phyloP scores from a whole-genome alignment of 1,140 invertebrate genomes.

The Tenebrio molitor region DNA sequence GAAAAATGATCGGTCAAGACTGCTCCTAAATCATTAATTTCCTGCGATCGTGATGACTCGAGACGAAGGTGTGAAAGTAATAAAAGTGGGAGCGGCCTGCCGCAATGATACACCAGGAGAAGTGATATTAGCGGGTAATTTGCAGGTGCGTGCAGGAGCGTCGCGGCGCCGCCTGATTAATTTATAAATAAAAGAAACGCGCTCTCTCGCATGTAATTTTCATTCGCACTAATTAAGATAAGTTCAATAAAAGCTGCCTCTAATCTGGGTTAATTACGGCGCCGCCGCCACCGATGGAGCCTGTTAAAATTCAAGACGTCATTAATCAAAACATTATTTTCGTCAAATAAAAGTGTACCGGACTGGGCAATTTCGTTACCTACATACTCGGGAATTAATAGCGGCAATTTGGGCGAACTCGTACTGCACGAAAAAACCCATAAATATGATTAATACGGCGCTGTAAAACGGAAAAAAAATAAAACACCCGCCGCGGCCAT shows the following conservation, averaged over 20 bases:
- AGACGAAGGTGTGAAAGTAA: constrained; percentile 10
- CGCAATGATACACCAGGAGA: background rate
- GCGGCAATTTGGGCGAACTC: constrained; percentile 29
- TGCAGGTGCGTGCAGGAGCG: constrained; percentile 11
- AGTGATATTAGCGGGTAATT: background rate
- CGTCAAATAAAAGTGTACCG: background rate
- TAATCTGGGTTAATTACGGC: constrained; percentile 30
- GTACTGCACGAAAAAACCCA: constrained; percentile 15
- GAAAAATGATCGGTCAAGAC: constrained; percentile 12
- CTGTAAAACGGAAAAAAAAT: constrained; percentile 24
- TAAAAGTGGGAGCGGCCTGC: constrained; percentile 14
- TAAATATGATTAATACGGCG: constrained; percentile 28
- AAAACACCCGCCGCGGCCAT: background rate
- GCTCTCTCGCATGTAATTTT: constrained; percentile 41
- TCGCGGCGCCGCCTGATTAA: constrained; percentile 28
- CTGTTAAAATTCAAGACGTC: constrained; percentile 24
- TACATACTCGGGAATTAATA: constrained; percentile 34
- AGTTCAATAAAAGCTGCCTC: constrained; percentile 41
- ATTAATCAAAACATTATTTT: constrained; percentile 36
- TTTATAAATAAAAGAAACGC: constrained; percentile 44
- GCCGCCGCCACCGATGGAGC: background rate
- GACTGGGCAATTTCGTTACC: constrained; percentile 12
- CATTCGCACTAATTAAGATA: constrained; percentile 44
- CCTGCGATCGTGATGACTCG: background rate
- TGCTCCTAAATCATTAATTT: constrained; percentile 7